phyloP scores from a whole-genome alignment of 1,140 invertebrate species.

The Druon quercuslanigerum region DNA sequence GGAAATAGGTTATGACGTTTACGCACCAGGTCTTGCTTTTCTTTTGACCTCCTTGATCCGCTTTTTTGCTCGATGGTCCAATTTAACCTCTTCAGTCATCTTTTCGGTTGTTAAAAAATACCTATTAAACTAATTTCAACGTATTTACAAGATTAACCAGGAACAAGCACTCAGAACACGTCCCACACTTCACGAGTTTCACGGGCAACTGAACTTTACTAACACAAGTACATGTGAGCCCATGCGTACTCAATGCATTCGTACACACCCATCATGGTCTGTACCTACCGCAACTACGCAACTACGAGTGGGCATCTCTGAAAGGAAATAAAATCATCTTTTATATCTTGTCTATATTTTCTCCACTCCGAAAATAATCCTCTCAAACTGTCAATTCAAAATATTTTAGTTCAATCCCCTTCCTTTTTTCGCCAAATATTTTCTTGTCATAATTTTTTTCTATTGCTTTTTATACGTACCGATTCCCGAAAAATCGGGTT shows the following conservation, averaged over 20 bases:
- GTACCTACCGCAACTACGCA: no score
- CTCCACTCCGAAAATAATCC: no score
- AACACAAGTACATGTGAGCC: no score
- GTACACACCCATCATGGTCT: no score
- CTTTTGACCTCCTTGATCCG: conserved; percentile 91
- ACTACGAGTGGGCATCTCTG: no score
- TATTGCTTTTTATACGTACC: neutral
- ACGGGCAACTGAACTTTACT: neutral
- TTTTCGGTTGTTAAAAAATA: conserved; percentile 48
- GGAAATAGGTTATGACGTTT: conserved; percentile 46
- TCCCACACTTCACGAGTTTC: neutral
- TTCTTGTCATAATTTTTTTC: neutral
- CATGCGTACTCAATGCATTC: no score
- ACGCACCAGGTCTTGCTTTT: conserved; percentile 90
- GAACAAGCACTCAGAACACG: neutral
- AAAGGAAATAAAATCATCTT: no score
- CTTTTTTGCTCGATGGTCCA: conserved; percentile 87
- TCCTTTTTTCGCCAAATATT: neutral
- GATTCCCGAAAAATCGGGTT: conserved; percentile 12
- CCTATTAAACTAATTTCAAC: conserved; percentile 49
- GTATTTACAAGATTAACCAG: conserved; percentile 55
- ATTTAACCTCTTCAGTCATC: conserved; percentile 71
- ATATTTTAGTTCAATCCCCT: neutral
- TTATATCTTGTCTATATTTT: no score
- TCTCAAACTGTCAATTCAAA: neutral